These are phyloP conservation scores for Porites rus DNA, from an alignment of 92 coral and sea anemone species.

Conservation along the genomic window DNA sequence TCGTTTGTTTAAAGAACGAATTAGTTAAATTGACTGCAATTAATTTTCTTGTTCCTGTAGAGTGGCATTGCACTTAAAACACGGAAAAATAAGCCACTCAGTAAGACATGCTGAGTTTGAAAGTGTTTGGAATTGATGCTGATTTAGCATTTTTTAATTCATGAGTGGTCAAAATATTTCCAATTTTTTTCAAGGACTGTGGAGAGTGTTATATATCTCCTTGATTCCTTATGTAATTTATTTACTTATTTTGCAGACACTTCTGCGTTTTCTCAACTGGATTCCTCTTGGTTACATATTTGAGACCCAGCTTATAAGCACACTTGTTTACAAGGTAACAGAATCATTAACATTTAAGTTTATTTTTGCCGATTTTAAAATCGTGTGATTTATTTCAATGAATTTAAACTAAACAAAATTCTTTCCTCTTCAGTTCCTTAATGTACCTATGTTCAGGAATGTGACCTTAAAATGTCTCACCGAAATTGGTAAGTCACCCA, in stretches of 20 bases:
- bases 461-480: conserved; percentile 97
- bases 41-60: too few species aligned
- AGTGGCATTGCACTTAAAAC: too few species aligned
- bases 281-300: conserved; percentile 99
- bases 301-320: conserved; percentile 96
- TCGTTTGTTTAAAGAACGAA: neutral
- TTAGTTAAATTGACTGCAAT: too few species aligned
- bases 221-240: neutral
- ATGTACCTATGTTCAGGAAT: conserved; percentile 99
- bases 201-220: too few species aligned
- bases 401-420: neutral
- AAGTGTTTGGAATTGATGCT: too few species aligned
- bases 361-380: neutral
- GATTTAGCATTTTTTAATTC: too few species aligned
- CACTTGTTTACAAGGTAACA: conserved; percentile 93
- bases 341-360: neutral
- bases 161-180: too few species aligned
- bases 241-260: conserved; percentile 62
- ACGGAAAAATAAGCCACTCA: too few species aligned
- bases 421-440: conserved; percentile 75
- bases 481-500: conserved; percentile 85
- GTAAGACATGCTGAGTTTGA: too few species aligned
- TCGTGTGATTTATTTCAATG: neutral
- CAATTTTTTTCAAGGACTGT: too few species aligned
- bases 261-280: conserved; percentile 96